Percentiles rank a stretch among this genome's conserved stretches.
phyloP scores from a whole-genome alignment of 2,113 vertebrate genomes.

The Maccullochella peelii region DNA sequence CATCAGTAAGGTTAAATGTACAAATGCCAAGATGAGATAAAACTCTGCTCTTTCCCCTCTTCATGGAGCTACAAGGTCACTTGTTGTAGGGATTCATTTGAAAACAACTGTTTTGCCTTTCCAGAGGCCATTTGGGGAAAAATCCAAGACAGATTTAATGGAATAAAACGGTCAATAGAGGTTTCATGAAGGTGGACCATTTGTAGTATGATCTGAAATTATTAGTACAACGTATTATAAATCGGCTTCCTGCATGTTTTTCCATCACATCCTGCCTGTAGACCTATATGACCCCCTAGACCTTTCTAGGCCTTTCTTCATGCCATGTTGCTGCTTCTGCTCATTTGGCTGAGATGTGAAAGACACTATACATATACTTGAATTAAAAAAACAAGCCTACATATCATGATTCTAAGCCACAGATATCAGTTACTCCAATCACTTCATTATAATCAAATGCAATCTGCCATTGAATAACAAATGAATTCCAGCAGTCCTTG shows the following conservation, averaged over 20 bases:
- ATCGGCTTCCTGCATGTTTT: conserved; percentile 3
- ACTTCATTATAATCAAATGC: conserved; percentile 23
- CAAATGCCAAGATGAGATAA: neutral
- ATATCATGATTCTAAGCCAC: neutral
- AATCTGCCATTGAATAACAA: conserved; percentile 12
- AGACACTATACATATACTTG: neutral
- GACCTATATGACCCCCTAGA: conserved; percentile 23
- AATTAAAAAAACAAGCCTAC: neutral
- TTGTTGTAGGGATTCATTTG: neutral
- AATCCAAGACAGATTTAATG: neutral
- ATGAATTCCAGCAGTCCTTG: conserved; percentile 4
- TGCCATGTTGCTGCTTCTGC: neutral
- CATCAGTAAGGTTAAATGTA: conserved; percentile 1
- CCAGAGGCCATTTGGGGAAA: neutral
- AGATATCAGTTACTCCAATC: neutral
- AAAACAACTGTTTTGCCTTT: neutral
- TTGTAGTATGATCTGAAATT: neutral
- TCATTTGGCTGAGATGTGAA: conserved; percentile 12
- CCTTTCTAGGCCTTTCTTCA: neutral
- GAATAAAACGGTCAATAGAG: no score
- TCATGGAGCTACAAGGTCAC: neutral
- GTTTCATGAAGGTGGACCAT: neutral
- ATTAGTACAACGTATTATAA: conserved; percentile 10
- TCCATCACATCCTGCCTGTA: conserved; percentile 20
- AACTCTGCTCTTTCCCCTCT: neutral